Evolutionary conservation across 2,888 invertebrate genomes (phyloP), one percentile per base, ranked within the genome.

Genomic region (Resseliella maxima): DNA sequence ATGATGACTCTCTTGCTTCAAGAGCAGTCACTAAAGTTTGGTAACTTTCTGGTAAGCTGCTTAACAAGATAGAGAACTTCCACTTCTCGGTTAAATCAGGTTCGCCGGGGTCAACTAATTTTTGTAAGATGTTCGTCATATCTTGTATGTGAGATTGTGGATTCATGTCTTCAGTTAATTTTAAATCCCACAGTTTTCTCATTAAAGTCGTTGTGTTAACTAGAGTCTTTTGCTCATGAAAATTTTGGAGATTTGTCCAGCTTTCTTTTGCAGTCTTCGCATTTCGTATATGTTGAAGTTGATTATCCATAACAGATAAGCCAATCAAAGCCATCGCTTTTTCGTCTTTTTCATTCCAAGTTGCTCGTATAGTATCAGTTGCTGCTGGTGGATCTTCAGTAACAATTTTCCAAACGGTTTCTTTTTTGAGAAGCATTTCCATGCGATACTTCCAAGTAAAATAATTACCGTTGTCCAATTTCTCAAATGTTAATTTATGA

Each of bases 11-110:
- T 21, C 86, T 59, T n/a, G 85, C 85, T 72, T 88, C 88, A 24
- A 88, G 85, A 64, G 88, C 87, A 6, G 87, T 87, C 27, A 88
- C 86, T 2, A 88, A 85, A 0, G 81, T 85, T 86, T 87, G 87
- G n/a, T 86, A 86, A 38, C 86, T 64, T 12, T 12, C 36, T n/a
- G 86, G 64, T 35, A 86, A 36, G 31, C 86, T 86, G n/a, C 59
- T 59, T 24, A 86, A 46, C 24, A 38, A n/a, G 21, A 86, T n/a
- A 21, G 86, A 59, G 36, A 64, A 36, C 10, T 54, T 59, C 27
- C 27, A 5, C 12, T 86, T 36, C 3, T 35, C 24, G 15, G 54
- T 35, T 21, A 50, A 50, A 21, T 50, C 50, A 85, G 41, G 35
- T 38, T 86, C 86, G 15, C 86, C 85, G 10, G 50, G 35, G 3